Conservation (phyloP, 2,113 vertebrate species). For the Seriola dumerili region DNA sequence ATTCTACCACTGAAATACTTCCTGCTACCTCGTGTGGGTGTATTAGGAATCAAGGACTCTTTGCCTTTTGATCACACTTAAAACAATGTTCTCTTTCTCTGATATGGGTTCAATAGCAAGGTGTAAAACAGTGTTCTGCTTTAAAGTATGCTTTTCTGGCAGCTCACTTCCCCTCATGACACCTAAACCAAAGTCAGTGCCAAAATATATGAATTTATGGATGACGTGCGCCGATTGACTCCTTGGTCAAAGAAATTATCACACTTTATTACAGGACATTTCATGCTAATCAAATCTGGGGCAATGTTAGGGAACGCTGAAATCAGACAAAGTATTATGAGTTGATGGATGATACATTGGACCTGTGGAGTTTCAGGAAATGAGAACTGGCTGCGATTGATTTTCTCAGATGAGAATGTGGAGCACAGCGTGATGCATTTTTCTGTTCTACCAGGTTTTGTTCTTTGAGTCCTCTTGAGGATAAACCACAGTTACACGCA, state of each 20-base stretch:
- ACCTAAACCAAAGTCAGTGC: not conserved
- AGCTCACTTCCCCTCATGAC: not conserved
- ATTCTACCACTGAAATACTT: slow-evolving; percentile 9
- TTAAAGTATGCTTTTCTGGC: not conserved
- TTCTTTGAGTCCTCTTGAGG: not conserved
- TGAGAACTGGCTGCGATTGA: not conserved
- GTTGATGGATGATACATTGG: not conserved
- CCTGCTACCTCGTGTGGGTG: not conserved
- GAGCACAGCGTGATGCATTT: not conserved
- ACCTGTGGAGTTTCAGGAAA: slow-evolving; percentile 2
- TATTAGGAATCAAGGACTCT: not conserved
- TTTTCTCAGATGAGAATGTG: slow-evolving; percentile 6
- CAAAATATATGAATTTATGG: not conserved
- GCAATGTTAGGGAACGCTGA: not conserved
- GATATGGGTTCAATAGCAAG: not conserved
- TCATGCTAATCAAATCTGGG: not conserved
- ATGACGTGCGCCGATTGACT: not conserved
- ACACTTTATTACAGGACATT: not conserved
- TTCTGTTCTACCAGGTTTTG: not conserved
- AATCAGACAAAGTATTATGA: not conserved
- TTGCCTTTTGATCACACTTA: slow-evolving; percentile 2
- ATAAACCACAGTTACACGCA: not conserved
- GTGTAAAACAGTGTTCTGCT: not conserved
- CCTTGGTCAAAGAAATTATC: not conserved
- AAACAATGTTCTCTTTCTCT: not conserved